These are phyloP conservation scores for Asarcornis scutulata DNA, from an alignment of 2,113 vertebrate species.

Conservation along the genomic window DNA sequence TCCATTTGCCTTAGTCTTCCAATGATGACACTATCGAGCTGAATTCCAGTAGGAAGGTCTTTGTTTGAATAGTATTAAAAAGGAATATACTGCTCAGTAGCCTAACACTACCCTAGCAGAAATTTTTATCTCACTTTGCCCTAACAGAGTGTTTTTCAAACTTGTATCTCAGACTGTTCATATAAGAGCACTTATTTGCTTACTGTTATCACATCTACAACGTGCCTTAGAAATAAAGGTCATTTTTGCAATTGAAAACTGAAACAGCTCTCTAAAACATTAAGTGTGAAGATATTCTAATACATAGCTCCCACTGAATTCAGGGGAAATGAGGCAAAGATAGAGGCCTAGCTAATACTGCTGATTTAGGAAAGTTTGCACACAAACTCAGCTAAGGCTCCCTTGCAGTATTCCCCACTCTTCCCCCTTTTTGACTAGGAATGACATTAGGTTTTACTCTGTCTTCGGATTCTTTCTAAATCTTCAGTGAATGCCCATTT, in stretches of 20 bases:
- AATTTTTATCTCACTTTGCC: background rate
- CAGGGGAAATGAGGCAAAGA: background rate
- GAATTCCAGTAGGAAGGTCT: background rate
- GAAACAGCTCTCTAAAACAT: background rate
- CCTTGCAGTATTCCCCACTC: accelerated
- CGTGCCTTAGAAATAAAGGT: background rate
- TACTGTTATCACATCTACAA: background rate
- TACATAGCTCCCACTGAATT: background rate
- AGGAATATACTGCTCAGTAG: background rate
- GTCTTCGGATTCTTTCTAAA: background rate
- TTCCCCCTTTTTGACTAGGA: background rate
- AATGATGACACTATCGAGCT: background rate
- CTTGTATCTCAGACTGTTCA: background rate
- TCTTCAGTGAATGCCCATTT: background rate
- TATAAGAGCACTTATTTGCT: background rate
- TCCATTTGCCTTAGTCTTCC: background rate
- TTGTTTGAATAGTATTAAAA: background rate
- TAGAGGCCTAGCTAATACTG: background rate
- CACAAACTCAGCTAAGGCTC: background rate
- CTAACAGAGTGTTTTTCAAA: background rate
- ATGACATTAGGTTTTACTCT: background rate
- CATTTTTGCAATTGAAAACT: background rate
- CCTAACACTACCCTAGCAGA: background rate
- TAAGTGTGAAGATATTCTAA: background rate
- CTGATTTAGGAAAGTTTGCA: background rate